Percentiles rank a stretch among this genome's conserved stretches.
phyloP scores from a whole-genome alignment of 2,113 vertebrate genomes.

The Orientallactaga bullata region DNA sequence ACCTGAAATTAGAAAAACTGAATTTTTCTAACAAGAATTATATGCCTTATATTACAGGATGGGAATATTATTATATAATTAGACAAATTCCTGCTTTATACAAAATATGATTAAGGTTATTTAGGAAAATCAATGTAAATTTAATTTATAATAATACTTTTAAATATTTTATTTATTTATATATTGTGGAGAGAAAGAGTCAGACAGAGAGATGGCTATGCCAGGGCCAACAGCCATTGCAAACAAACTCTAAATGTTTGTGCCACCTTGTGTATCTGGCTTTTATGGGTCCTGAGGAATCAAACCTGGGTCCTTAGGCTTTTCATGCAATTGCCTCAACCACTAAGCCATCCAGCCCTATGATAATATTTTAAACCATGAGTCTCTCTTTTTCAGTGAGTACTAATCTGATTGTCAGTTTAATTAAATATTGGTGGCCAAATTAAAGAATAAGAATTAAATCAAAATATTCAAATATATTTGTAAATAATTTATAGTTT shows the following conservation, averaged over 20 bases:
- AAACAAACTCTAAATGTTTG: too few relatives aligned
- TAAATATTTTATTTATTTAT: background rate
- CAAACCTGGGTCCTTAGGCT: too few relatives aligned
- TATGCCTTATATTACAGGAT: background rate
- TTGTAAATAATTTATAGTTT: background rate
- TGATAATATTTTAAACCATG: conserved; percentile 21
- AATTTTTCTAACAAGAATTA: background rate
- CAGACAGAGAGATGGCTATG: too few relatives aligned
- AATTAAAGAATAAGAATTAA: conserved; percentile 26
- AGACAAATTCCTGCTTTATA: background rate
- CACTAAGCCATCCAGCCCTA: background rate
- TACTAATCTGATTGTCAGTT: background rate
- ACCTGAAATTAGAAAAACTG: background rate
- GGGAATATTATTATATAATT: background rate
- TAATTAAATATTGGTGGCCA: background rate
- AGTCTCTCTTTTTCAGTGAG: background rate
- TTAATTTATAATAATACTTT: conserved; percentile 37
- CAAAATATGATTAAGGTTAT: background rate
- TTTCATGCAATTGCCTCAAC: too few relatives aligned
- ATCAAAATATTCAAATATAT: background rate
- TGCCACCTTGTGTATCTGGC: too few relatives aligned
- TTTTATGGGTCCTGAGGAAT: too few relatives aligned
- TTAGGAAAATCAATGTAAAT: conserved; percentile 30
- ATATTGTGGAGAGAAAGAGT: too few relatives aligned
- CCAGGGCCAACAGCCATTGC: too few relatives aligned